Evolutionary conservation across 2,888 invertebrate genomes (phyloP).

Genomic region (Diarsia mendica): DNA sequence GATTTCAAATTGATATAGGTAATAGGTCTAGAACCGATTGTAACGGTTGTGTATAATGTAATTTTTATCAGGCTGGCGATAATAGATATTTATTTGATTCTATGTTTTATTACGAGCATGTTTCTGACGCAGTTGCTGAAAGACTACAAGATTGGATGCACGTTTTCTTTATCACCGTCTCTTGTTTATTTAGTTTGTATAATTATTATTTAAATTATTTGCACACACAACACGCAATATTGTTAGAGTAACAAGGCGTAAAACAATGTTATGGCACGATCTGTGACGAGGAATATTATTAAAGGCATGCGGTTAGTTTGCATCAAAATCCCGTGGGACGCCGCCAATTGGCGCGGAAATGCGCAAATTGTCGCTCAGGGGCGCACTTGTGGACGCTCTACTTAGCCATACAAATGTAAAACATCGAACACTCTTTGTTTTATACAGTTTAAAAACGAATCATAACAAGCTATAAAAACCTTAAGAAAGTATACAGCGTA

Average conservation of each 20-base stretch:
- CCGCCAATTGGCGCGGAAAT: slow-evolving; percentile 83
- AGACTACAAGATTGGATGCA: slow-evolving; percentile 14
- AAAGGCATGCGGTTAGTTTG: slow-evolving; percentile 93
- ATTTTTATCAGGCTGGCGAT: slow-evolving; percentile 66
- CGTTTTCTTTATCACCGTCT: slow-evolving; percentile 39
- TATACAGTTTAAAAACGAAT: slow-evolving; percentile 30
- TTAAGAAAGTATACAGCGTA: neutral
- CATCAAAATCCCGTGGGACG: slow-evolving; percentile 79
- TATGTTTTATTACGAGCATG: slow-evolving; percentile 30
- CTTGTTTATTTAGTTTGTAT: slow-evolving; percentile 48
- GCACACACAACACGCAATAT: slow-evolving; percentile 64
- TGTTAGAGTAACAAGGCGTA: slow-evolving; percentile 62
- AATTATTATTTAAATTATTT: slow-evolving; percentile 52
- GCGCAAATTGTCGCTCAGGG: slow-evolving; percentile 81
- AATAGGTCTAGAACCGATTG: slow-evolving; percentile 35
- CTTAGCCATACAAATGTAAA: slow-evolving; percentile 70
- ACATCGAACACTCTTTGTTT: slow-evolving; percentile 64
- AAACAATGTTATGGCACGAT: slow-evolving; percentile 61
- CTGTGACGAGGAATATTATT: slow-evolving; percentile 63
- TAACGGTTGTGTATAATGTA: slow-evolving; percentile 50
- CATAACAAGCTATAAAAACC: neutral
- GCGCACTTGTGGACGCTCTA: slow-evolving; percentile 74
- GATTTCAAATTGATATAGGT: slow-evolving; percentile 55
- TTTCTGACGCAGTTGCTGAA: slow-evolving; percentile 30
- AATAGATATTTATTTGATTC: slow-evolving; percentile 63